Evolutionary conservation across 2,113 vertebrate genomes (phyloP).

Genomic region (Rhabdomys dilectus): DNA sequence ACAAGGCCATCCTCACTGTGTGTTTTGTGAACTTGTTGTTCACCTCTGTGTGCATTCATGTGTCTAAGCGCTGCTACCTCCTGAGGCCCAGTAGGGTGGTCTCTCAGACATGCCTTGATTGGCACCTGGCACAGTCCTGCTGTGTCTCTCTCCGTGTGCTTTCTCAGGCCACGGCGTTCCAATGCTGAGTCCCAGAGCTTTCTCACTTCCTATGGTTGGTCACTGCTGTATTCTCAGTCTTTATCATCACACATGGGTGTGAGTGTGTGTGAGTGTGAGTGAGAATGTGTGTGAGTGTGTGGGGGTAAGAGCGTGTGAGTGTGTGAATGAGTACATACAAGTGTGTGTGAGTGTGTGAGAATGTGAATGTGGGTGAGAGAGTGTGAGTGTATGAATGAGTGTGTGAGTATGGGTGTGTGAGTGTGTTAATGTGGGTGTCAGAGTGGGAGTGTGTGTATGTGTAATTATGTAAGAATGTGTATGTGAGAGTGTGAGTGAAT

Average conservation of each 20-base stretch:
- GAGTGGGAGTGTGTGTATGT: neutral
- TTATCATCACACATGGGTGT: neutral
- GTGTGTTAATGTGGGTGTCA: neutral
- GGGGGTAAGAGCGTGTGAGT: too few relatives aligned
- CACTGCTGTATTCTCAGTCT: neutral
- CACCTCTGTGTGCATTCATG: neutral
- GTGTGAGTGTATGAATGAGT: neutral
- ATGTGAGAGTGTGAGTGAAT: too few relatives aligned
- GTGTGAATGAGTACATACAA: neutral
- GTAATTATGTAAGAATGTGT: too few relatives aligned
- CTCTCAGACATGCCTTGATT: neutral
- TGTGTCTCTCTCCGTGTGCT: neutral
- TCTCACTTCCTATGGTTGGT: neutral
- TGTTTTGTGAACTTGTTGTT: neutral
- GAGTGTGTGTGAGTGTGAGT: neutral
- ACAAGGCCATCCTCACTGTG: fast-evolving
- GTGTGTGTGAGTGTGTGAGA: neutral
- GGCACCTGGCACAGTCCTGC: fast-evolving
- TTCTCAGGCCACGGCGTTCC: too few relatives aligned
- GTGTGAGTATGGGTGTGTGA: neutral
- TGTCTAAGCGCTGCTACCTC: neutral
- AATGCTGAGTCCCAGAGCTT: neutral
- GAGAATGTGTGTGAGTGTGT: neutral
- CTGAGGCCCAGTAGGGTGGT: fast-evolving
- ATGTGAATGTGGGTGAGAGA: neutral